Percentiles rank a stretch among this genome's conserved stretches.
phyloP scores from a whole-genome alignment of 2,113 vertebrate species.

The Lagopus muta region DNA sequence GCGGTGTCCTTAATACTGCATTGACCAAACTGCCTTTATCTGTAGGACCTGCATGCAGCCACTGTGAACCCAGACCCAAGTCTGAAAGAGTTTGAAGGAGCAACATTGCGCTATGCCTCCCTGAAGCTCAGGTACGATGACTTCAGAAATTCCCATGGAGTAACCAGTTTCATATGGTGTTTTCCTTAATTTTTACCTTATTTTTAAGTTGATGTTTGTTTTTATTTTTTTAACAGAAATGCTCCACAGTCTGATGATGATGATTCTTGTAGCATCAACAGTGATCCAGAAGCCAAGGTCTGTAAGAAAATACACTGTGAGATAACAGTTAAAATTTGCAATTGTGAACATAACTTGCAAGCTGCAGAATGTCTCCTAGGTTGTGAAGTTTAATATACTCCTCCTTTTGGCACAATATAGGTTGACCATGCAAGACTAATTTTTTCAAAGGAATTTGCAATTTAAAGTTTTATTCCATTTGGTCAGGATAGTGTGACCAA shows the following conservation, averaged over 20 bases:
- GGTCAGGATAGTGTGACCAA: neutral
- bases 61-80: constrained; percentile 93
- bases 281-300: constrained; percentile 93
- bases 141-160: neutral
- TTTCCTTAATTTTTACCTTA: neutral
- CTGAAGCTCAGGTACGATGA: constrained; percentile 90
- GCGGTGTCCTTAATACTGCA: neutral
- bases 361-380: neutral
- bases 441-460: neutral
- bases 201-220: neutral
- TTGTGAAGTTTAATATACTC: neutral
- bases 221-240: constrained; percentile 74
- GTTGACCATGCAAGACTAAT: neutral
- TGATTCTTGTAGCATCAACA: constrained; percentile 89
- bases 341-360: neutral
- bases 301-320: constrained; percentile 40
- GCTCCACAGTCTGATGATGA: constrained; percentile 89
- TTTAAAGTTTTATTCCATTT: neutral
- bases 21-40: constrained; percentile 50
- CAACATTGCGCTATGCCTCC: constrained; percentile 93
- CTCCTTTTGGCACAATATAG: neutral
- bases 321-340: neutral
- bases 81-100: constrained; percentile 94
- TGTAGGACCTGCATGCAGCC: constrained; percentile 91
- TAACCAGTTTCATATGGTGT: neutral